These are phyloP conservation scores for Ariolimax columbianus DNA, from an alignment of 2,888 invertebrate genomes.

Conservation along the genomic window DNA sequence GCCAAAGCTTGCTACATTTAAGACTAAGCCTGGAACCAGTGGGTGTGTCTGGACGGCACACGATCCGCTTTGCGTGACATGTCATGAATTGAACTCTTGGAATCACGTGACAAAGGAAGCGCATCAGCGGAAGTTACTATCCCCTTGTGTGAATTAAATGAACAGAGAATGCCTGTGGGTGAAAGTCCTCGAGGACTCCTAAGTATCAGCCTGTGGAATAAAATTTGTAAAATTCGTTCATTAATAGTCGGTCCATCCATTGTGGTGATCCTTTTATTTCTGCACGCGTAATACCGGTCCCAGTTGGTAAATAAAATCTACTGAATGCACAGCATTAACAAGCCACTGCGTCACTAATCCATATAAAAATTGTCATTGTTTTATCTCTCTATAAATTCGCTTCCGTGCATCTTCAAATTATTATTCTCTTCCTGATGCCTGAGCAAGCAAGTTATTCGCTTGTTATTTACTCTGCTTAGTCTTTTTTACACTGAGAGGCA, in stretches of 20 bases:
- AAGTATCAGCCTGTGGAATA: not conserved
- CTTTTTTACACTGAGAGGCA: too few relatives aligned
- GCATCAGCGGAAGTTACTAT: conserved; percentile 13
- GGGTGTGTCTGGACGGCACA: conserved; percentile 10
- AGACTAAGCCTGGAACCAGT: conserved; percentile 9
- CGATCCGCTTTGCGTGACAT: conserved; percentile 36
- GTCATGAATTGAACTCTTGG: not conserved
- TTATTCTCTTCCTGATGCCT: too few relatives aligned
- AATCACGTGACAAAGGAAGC: conserved; percentile 31
- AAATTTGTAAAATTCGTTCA: not conserved
- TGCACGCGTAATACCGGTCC: too few relatives aligned
- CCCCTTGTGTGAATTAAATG: conserved; percentile 17
- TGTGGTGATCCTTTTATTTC: not conserved
- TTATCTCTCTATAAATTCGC: too few relatives aligned
- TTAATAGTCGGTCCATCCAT: not conserved
- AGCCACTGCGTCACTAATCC: too few relatives aligned
- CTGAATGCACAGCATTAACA: too few relatives aligned
- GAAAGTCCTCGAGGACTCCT: not conserved
- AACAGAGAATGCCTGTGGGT: not conserved
- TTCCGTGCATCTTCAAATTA: too few relatives aligned
- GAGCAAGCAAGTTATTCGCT: too few relatives aligned
- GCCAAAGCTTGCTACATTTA: not conserved
- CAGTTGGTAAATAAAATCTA: too few relatives aligned
- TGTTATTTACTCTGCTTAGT: too few relatives aligned
- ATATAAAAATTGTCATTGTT: too few relatives aligned